A percentile compares a stretch with the other conserved stretches of the same genome.
Evolutionary conservation across 2,113 vertebrate genomes (phyloP).

Genomic region (Sceloporus tristichus): DNA sequence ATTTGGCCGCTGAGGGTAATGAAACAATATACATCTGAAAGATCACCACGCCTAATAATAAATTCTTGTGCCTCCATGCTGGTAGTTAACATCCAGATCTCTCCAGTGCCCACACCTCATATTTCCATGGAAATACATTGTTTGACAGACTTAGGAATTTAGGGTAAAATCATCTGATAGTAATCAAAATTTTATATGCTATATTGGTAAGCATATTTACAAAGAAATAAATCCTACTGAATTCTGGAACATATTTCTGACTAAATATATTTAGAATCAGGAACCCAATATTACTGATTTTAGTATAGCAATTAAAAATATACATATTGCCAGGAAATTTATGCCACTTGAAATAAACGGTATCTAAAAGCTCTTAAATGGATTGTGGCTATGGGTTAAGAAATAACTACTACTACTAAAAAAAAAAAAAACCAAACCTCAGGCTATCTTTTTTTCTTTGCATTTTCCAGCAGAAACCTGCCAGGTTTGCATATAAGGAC

Average conservation of each 20-base stretch:
- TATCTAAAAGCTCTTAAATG: neutral
- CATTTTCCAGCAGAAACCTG: neutral
- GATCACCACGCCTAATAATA: conserved; percentile 2
- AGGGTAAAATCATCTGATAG: neutral
- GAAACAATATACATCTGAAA: conserved; percentile 34
- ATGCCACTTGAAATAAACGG: neutral
- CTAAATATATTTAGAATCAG: neutral
- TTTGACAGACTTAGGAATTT: neutral
- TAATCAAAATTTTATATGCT: neutral
- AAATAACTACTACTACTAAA: neutral
- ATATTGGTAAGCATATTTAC: neutral
- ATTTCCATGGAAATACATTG: conserved; percentile 2
- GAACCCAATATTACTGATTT: neutral
- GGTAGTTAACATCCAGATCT: neutral
- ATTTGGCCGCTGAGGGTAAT: neutral
- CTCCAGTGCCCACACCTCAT: neutral
- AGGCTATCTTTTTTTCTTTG: neutral
- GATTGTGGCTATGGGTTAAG: neutral
- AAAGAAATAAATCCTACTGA: neutral
- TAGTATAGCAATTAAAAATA: neutral
- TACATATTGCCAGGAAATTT: neutral
- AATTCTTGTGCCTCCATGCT: neutral
- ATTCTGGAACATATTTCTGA: neutral
- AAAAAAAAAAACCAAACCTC: neutral
- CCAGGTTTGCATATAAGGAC: too few species aligned